Evolutionary conservation across 1,140 invertebrate species (phyloP).

Genomic region (Polypedilum vanderplanki): DNA sequence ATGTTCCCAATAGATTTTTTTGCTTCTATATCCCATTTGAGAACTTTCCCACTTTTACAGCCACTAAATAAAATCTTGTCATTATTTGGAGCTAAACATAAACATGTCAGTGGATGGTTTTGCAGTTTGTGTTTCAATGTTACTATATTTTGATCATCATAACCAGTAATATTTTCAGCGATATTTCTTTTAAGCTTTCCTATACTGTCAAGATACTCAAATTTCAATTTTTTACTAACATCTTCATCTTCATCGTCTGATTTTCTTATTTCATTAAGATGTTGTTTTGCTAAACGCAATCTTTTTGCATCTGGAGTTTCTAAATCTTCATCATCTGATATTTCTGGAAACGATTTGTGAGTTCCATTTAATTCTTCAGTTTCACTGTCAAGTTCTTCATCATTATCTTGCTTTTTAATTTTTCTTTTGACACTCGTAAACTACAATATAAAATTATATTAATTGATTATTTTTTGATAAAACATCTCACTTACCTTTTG

Average conservation of each 20-base stretch:
- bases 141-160: conserved; percentile 45
- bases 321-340: conserved; percentile 58
- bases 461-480: neutral
- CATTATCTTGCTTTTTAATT: conserved; percentile 42
- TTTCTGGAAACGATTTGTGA: conserved; percentile 48
- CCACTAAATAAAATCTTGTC: conserved; percentile 69
- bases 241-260: conserved; percentile 59
- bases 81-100: conserved; percentile 65
- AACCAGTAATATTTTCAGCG: conserved; percentile 56
- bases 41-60: conserved; percentile 78
- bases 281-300: conserved; percentile 78
- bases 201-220: conserved; percentile 78
- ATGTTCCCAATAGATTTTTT: conserved; percentile 47
- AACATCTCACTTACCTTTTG: conserved; percentile 45
- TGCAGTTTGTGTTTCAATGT: conserved; percentile 65
- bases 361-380: conserved; percentile 47
- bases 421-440: conserved; percentile 43
- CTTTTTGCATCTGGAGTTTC: conserved; percentile 86
- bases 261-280: conserved; percentile 76
- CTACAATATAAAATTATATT: conserved; percentile 34
- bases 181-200: conserved; percentile 68
- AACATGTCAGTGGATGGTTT: conserved; percentile 69
- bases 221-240: conserved; percentile 64
- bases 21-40: conserved; percentile 69
- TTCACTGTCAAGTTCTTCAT: conserved; percentile 49